Base-by-base conservation (phyloP, 2,113 vertebrate genomes). In the Pleuronectes platessa region DNA sequence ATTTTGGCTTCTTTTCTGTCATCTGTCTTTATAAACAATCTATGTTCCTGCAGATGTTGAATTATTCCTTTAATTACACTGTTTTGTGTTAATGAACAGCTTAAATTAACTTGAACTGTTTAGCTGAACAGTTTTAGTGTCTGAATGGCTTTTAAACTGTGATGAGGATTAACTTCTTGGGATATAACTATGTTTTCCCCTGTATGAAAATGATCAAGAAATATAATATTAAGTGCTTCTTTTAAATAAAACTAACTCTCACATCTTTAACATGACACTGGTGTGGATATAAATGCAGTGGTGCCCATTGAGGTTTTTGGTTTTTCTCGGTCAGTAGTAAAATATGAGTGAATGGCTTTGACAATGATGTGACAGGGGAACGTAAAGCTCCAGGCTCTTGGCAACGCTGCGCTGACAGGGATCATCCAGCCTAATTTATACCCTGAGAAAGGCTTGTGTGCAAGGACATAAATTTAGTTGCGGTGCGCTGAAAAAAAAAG, bases 361-460 rank as follows among this genome's bases (percentile, higher is more conserved):
- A 79, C 74, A 83, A 83, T 78, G 71, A 87, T 86, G 68, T 65
- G 71, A 73, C 61, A 74, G 3, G 61, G 68, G 79, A 79, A 88
- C 58, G 40, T 76, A 82, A 84, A 89, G 63, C 76, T 59, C 69
- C 84, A 78, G 77, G 70, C 81, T 62, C 76, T 82, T 85, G 79
- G 81, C 83, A 89, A 74, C 71, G 51, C 69, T 20, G 1, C 73
- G 71, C 71, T 81, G 85, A 88, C 86, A 87, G 73, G 68, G 64
- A 90, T 88, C 90, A 79, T 90, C 79, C 75, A 70, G 67, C 49
- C 66, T 89, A 87, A 94, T 94, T 92, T 94, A 94, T 90, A 88
- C 85, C 79, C 90, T 89, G 87, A 91, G 89, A 89, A 93, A 89
- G 83, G 77, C 86, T 88, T 86, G 78, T 90, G 92, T 92, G 89